Evolutionary conservation across 1,140 invertebrate genomes (phyloP), one percentile per base, ranked within the genome.

Genomic region (Uloborus diversus): DNA sequence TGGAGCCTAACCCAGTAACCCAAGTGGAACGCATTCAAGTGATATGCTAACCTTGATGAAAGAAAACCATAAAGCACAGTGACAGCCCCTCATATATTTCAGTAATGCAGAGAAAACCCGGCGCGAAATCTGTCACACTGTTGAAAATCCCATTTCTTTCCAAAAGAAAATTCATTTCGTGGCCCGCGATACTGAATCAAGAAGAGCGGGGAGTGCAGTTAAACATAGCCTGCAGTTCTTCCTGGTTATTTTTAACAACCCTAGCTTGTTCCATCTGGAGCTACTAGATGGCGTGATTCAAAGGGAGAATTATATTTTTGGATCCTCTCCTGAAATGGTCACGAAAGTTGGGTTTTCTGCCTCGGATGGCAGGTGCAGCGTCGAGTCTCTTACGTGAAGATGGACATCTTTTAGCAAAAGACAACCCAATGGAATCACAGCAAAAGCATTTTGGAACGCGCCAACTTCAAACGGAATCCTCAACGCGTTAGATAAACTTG

Each of bases 281-380:
- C n/a, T 28, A 14, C 59, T 2, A 23, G n/a, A 28, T 78, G 73
- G 57, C 61, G 73, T 78, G 28, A 78, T 27, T 37, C 61, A 61
- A 49, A 17, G 61, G 42, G 62, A 47, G 62, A 32, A 37, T 78
- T 53, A 65, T 78, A 78, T 78, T 78, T 78, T 66, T 78, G 73
- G 73, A 78, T 42, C 73, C n/a, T 56, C 5, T 20, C 73, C 73
- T n/a, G 61, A 78, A 66, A 78, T 33, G 73, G 73, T 25, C 51
- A 78, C 25, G 47, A 78, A 13, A 17, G 4, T 9, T 23, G 5
- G 14, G 3, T 47, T 78, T 57, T 78, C 62, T 66, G n/a, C 73
- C 32, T 4, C 3, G 56, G 33, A 33, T 37, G 70, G 53, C 56
- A 28, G 33, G 30, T n/a, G 14, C 59, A 42, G 61, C 13, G 37